phyloP scores from a whole-genome alignment of 2,888 invertebrate genomes.

The Phaedon cochleariae region DNA sequence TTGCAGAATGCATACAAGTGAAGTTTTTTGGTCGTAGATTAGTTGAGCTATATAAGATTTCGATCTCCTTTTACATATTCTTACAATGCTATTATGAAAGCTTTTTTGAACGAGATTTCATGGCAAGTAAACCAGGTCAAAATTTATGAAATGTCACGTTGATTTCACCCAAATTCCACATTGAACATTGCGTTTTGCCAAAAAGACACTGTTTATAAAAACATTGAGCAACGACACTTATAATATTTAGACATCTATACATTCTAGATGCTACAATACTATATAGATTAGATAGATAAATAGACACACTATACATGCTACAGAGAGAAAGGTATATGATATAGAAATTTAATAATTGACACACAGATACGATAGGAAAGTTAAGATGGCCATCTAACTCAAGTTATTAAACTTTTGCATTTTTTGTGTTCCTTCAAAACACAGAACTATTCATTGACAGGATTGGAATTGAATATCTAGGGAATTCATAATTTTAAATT shows the following conservation, averaged over 20 bases:
- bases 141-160: conserved; percentile 47
- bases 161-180: conserved; percentile 65
- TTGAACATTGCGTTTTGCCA: conserved; percentile 61
- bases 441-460: no score
- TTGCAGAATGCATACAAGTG: no score
- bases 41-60: no score
- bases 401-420: background rate
- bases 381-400: conserved; percentile 36
- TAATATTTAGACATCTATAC: conserved; percentile 58
- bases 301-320: conserved; percentile 52
- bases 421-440: no score
- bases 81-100: no score
- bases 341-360: conserved; percentile 52
- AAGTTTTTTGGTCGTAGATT: no score
- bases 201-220: conserved; percentile 56
- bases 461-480: no score
- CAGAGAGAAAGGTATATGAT: conserved; percentile 51
- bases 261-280: conserved; percentile 52
- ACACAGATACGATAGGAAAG: conserved; percentile 52
- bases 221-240: conserved; percentile 62
- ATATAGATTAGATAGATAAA: conserved; percentile 49
- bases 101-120: no score
- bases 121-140: background rate
- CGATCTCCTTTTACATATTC: no score
- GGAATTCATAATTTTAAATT: no score